Base-by-base conservation (phyloP, 1,140 invertebrate species). In the Arctopsyche grandis region DNA sequence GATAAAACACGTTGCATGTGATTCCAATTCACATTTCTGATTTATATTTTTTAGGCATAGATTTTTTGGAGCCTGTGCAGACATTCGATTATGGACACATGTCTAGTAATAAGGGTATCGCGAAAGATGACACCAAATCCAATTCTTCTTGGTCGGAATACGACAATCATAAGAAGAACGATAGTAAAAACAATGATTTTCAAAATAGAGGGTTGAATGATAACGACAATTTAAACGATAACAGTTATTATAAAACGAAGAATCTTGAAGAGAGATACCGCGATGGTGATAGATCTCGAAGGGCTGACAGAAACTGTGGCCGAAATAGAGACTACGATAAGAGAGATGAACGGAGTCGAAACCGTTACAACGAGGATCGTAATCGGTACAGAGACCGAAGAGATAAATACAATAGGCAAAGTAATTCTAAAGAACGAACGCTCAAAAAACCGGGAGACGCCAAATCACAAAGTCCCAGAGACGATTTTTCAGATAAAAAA, bases 71-170 rank as follows among this genome's bases (percentile, higher is more conserved):
- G 84, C 90, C 90, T 12, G 86, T 91, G 1, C 89, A 91, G 84
- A 91, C 87, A 63, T 90, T 91, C 85, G 90, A 91, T 70, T 91
- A 91, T 81, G 88, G 90, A 80, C 90, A 91, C 81, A 86, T 86
- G 77, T 89, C 90, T 12, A 89, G 87, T 79, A 84, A 88, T 82
- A 84, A 84, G 58, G 85, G 86, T n/a, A 77, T 77, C 56, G 24
- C n/a, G 78, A 76, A 77, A 58, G 76, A 79, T 79, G 84, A 84
- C 69, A 83, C 84, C 48, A 84, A 84, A 80, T 69, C 21, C n/a
- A 77, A 79, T 71, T 69, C 44, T 19, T 48, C 73, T 9, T 73
- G 71, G 73, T 24, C 22, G 1, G 81, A 80, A 9, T 46, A 48
- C 12, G 81, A 78, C 16, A 29, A 24, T 66, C 38, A 48, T 9